Percentiles rank a stretch among this genome's conserved stretches.
Conservation (phyloP, 2,113 vertebrate species). For the Ranitomeya variabilis region DNA sequence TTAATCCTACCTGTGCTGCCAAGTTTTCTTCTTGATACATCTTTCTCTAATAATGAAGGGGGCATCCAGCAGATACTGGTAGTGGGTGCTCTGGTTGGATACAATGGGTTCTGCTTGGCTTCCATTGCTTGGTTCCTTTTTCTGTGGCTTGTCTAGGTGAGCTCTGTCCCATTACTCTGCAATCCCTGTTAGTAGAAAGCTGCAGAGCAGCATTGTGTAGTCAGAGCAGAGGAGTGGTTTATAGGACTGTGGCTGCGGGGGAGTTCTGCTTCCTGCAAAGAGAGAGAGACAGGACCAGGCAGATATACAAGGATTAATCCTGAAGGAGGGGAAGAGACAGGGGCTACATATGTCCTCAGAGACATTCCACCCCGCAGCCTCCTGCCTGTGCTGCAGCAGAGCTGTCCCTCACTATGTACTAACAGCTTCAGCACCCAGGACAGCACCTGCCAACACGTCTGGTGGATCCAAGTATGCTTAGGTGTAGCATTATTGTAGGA, state of each 20-base stretch:
- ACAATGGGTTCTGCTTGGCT: not conserved
- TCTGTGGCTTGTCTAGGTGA: not conserved
- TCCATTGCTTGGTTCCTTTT: not conserved
- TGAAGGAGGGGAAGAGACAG: slow-evolving; percentile 3
- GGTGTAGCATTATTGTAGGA: no score
- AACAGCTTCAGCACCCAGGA: slow-evolving; percentile 41
- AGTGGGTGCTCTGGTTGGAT: not conserved
- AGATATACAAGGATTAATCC: slow-evolving; percentile 25
- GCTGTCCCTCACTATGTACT: no score
- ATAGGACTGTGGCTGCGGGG: not conserved
- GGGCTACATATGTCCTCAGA: not conserved
- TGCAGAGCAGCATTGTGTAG: not conserved
- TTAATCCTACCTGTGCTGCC: not conserved
- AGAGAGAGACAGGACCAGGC: not conserved
- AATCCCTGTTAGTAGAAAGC: not conserved
- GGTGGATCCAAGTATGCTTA: no score
- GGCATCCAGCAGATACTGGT: not conserved
- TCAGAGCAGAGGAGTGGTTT: slow-evolving; percentile 38
- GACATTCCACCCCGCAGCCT: not conserved
- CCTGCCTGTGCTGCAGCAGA: no score
- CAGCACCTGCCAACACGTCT: not conserved
- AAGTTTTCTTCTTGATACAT: not conserved
- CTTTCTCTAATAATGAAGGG: not conserved
- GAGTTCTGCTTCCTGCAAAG: not conserved
- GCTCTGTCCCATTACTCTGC: not conserved